phyloP scores from a whole-genome alignment of 1,140 invertebrate species.

The Gonioctena quinquepunctata region DNA sequence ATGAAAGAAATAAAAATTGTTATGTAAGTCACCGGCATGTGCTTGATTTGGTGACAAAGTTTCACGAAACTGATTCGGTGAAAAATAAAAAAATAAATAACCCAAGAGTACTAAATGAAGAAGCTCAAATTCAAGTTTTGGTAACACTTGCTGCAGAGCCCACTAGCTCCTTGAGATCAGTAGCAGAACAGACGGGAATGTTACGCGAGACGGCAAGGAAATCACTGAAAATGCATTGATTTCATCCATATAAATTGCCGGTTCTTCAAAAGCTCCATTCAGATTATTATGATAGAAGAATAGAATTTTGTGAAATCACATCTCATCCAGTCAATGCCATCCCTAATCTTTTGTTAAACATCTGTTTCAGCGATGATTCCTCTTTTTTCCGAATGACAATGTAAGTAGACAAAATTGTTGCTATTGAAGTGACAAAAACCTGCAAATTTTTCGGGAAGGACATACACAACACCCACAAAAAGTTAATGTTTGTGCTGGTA shows the following conservation, averaged over 20 bases:
- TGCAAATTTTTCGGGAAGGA: background rate
- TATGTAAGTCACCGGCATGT: background rate
- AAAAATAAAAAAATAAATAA: background rate
- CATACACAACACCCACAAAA: background rate
- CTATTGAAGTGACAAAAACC: background rate
- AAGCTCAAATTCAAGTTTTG: too few relatives aligned
- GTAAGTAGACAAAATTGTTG: background rate
- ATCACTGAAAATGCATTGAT: background rate
- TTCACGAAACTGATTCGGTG: background rate
- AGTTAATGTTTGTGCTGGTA: conserved; percentile 9
- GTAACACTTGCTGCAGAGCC: too few relatives aligned
- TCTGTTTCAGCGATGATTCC: background rate
- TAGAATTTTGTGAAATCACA: too few relatives aligned
- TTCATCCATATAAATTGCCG: too few relatives aligned
- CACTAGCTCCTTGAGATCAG: background rate
- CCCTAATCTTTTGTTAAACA: background rate
- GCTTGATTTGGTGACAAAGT: background rate
- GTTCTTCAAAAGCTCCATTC: too few relatives aligned
- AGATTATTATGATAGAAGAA: too few relatives aligned
- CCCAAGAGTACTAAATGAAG: background rate
- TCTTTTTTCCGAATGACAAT: background rate
- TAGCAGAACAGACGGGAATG: too few relatives aligned
- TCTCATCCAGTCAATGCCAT: too few relatives aligned
- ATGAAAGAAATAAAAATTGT: background rate
- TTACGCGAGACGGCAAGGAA: too few relatives aligned